phyloP scores from a whole-genome alignment of 2,888 invertebrate genomes.

The Cancer borealis region DNA sequence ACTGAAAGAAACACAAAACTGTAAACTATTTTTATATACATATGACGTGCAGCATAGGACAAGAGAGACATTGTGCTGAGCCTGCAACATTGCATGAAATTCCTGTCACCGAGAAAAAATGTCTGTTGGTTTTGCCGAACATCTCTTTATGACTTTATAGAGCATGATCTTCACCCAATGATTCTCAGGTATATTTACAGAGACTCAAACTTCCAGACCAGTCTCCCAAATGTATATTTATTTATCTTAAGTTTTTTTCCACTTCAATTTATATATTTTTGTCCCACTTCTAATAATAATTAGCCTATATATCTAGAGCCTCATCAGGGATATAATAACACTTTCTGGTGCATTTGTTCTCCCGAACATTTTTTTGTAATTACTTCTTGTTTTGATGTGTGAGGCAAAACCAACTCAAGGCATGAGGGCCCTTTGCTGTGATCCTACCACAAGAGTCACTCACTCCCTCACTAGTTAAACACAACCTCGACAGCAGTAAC shows the following conservation, averaged over 20 bases:
- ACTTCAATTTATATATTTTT: constrained; percentile 26
- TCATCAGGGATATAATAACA: constrained; percentile 65
- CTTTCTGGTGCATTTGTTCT: constrained; percentile 64
- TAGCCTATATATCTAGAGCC: constrained; percentile 42
- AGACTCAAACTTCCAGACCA: constrained; percentile 64
- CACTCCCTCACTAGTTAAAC: constrained; percentile 49
- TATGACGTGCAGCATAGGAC: constrained; percentile 73
- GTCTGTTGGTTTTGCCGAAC: constrained; percentile 71
- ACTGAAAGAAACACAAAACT: constrained; percentile 75
- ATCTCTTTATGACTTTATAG: constrained; percentile 52
- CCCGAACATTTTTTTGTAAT: constrained; percentile 50
- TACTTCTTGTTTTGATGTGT: constrained; percentile 53
- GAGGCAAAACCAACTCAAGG: constrained; percentile 65
- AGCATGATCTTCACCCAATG: constrained; percentile 72
- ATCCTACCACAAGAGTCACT: constrained; percentile 67
- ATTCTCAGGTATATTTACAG: constrained; percentile 75
- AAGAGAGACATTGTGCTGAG: constrained; percentile 72
- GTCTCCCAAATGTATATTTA: constrained; percentile 66
- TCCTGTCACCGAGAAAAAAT: constrained; percentile 63
- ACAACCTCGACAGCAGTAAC: constrained; percentile 36
- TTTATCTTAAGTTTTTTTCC: constrained; percentile 41
- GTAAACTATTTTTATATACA: constrained; percentile 74
- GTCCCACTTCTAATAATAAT: neutral
- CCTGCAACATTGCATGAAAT: constrained; percentile 64
- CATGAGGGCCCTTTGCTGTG: constrained; percentile 68